Conservation (phyloP, 2,888 invertebrate species). For the Agriopis leucophaearia region DNA sequence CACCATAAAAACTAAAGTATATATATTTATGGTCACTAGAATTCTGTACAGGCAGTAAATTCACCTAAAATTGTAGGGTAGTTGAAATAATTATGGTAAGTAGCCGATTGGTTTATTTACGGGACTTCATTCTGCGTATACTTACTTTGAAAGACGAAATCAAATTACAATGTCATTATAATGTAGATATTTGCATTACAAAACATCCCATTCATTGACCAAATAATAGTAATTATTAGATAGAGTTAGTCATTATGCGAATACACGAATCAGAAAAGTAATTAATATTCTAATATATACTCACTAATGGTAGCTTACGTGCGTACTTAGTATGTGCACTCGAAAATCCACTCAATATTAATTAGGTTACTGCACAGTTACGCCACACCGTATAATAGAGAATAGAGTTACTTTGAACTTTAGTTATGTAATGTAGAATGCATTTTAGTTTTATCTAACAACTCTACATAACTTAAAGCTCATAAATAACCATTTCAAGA, state of each 20-base stretch:
- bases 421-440: conserved; percentile 7
- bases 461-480: neutral
- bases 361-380: conserved; percentile 12
- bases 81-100: too few relatives aligned
- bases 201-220: too few relatives aligned
- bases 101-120: too few relatives aligned
- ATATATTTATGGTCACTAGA: too few relatives aligned
- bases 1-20: too few relatives aligned
- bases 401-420: neutral
- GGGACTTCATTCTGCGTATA: too few relatives aligned
- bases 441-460: neutral
- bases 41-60: too few relatives aligned
- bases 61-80: too few relatives aligned
- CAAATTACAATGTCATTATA: too few relatives aligned
- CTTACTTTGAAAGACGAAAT: too few relatives aligned
- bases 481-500: neutral
- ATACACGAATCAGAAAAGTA: conserved; percentile 7
- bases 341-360: neutral
- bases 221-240: too few relatives aligned
- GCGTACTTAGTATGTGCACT: neutral
- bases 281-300: conserved; percentile 35
- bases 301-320: conserved; percentile 32
- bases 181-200: too few relatives aligned
- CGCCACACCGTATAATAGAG: conserved; percentile 1
- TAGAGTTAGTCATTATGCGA: neutral